phyloP scores from a whole-genome alignment of 2,888 invertebrate species.

The Blomia tropicalis region DNA sequence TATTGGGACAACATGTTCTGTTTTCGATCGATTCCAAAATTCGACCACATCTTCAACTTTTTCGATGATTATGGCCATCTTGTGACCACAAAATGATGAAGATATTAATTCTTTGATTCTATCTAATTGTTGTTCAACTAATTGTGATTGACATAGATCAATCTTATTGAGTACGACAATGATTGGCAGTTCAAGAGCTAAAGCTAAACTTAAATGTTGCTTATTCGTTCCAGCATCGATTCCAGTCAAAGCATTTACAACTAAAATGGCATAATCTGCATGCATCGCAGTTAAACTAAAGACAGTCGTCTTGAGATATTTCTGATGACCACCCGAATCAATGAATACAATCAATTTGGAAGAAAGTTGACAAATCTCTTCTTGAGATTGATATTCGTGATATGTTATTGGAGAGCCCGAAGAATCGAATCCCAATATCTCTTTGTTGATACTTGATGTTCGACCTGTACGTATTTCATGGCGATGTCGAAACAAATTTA shows the following conservation, averaged over 20 bases:
- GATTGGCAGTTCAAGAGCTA: slow-evolving; percentile 48
- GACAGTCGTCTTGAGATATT: slow-evolving; percentile 85
- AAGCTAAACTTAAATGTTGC: slow-evolving; percentile 66
- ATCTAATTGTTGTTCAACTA: slow-evolving; percentile 35
- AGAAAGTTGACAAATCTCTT: slow-evolving; percentile 74
- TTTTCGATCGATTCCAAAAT: slow-evolving; percentile 50
- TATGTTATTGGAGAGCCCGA: slow-evolving; percentile 32
- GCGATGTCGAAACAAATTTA: slow-evolving; percentile 71
- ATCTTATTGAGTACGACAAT: slow-evolving; percentile 86
- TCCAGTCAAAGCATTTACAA: slow-evolving; percentile 60
- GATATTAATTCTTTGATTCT: slow-evolving; percentile 48
- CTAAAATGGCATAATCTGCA: slow-evolving; percentile 76
- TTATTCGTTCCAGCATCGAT: slow-evolving; percentile 47
- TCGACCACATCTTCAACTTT: slow-evolving; percentile 56
- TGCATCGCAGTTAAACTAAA: slow-evolving; percentile 65
- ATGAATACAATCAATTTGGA: slow-evolving; percentile 84
- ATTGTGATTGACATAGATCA: slow-evolving; percentile 50
- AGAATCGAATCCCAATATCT: slow-evolving; percentile 81
- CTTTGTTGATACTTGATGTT: slow-evolving; percentile 86
- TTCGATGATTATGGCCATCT: slow-evolving; percentile 49
- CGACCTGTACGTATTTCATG: slow-evolving; percentile 88
- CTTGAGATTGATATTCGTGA: slow-evolving; percentile 29
- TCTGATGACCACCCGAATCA: slow-evolving; percentile 87
- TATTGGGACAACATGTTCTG: slow-evolving; percentile 53
- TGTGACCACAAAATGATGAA: slow-evolving; percentile 45